These are phyloP conservation scores for Nematopogon swammerdamellus DNA, from an alignment of 2,888 invertebrate species.

Conservation along the genomic window DNA sequence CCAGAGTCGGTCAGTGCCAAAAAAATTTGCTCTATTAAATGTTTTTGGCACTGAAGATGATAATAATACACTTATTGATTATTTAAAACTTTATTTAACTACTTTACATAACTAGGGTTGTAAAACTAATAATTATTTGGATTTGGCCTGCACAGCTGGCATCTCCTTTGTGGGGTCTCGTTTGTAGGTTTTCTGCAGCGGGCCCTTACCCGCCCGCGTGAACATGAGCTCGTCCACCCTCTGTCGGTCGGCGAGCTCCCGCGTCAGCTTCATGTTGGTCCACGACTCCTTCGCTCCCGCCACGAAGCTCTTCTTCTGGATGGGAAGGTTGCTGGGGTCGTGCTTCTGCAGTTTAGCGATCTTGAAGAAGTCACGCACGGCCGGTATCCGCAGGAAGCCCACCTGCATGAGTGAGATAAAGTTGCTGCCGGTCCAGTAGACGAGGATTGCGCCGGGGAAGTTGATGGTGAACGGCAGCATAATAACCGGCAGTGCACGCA, in stretches of 20 bases:
- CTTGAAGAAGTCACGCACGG: conserved; percentile 70
- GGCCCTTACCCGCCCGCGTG: conserved; percentile 80
- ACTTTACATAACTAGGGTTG: conserved; percentile 15
- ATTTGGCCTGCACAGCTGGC: conserved; percentile 51
- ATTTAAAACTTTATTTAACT: too few relatives aligned
- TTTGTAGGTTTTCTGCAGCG: conserved; percentile 83
- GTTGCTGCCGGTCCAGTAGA: conserved; percentile 90
- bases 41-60: too few relatives aligned
- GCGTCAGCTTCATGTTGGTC: conserved; percentile 77
- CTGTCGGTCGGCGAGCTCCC: conserved; percentile 73
- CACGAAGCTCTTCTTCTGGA: conserved; percentile 74
- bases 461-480: conserved; percentile 83
- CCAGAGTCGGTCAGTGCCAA: too few relatives aligned
- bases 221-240: conserved; percentile 76
- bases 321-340: conserved; percentile 53
- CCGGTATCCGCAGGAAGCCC: conserved; percentile 69
- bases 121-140: conserved; percentile 29
- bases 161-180: conserved; percentile 71
- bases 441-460: conserved; percentile 84
- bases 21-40: too few relatives aligned
- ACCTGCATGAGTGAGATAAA: conserved; percentile 82
- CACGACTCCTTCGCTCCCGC: conserved; percentile 78
- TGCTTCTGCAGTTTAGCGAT: conserved; percentile 65
- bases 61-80: too few relatives aligned
- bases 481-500: conserved; percentile 73